Evolutionary conservation across 1,140 invertebrate species (phyloP), one percentile per base, ranked within the genome.

Genomic region (Stenopsyche tienmushanensis): DNA sequence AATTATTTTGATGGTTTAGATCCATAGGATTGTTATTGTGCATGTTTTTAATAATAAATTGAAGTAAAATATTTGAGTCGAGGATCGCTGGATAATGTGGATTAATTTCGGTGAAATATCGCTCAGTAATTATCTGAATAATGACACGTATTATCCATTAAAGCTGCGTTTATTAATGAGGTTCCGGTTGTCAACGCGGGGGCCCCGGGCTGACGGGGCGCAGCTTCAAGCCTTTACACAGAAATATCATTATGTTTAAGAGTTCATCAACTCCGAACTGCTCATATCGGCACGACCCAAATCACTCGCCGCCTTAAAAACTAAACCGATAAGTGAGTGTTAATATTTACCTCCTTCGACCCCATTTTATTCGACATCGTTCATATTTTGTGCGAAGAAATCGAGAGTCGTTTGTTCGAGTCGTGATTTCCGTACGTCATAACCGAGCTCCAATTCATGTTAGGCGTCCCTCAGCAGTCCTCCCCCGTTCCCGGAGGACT

Each of bases 131-230:
- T 60, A 60, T 60, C 57, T 25, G 57, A 60, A 60, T 60, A 60
- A 60, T 60, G 57, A 60, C 57, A 60, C 57, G 57, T 60, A 60
- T 60, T 60, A 60, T 60, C 57, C 57, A 60, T 60, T 60, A 60
- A 60, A 60, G 57, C 57, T 60, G 57, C 57, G 57, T 60, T 60
- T 60, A 60, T 60, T 60, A 60, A 60, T 60, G 57, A 60, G 57
- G 57, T 60, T 60, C 57, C 57, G 57, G 57, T 60, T 60, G 57
- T 60, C 57, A 60, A 47, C 57, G 39, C 29, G 34, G n/a, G 17
- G 21, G 54, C 1, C 18, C 41, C n/a, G 29, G 29, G 5, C 29
- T 5, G 13, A 7, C 5, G 29, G 5, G 29, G 13, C 54, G 15
- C 15, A 39, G 13, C 15, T 34, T 57, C 54, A 57, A 57, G 54